These are phyloP conservation scores for Nephotettix cincticeps DNA, from an alignment of 1,140 invertebrate species.

Conservation along the genomic window DNA sequence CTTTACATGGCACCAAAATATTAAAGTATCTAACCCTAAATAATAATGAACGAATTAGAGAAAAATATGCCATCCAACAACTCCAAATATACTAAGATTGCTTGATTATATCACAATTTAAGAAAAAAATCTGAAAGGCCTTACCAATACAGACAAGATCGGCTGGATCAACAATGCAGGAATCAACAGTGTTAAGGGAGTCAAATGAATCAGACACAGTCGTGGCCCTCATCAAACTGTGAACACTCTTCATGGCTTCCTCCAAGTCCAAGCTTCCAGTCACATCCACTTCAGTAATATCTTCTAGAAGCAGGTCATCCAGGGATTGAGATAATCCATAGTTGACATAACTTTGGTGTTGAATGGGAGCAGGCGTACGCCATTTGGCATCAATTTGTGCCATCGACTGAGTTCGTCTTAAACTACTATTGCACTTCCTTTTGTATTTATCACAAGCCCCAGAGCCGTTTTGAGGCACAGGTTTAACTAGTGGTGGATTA, in stretches of 20 bases:
- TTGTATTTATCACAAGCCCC: not conserved
- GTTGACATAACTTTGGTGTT: constrained; percentile 4
- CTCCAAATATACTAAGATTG: too few relatives aligned
- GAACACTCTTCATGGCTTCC: constrained; percentile 12
- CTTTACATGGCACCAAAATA: too few relatives aligned
- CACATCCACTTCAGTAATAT: not conserved
- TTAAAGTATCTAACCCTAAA: too few relatives aligned
- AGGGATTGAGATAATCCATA: constrained; percentile 19
- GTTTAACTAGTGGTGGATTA: not conserved
- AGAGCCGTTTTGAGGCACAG: too few relatives aligned
- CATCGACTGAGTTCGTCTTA: constrained; percentile 15
- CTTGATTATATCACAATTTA: too few relatives aligned
- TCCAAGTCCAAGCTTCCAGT: not conserved
- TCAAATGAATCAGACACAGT: too few relatives aligned
- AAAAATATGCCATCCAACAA: too few relatives aligned
- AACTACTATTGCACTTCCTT: not conserved
- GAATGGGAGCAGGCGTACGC: not conserved
- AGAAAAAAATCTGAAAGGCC: not conserved
- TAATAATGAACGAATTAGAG: too few relatives aligned
- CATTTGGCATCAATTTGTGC: not conserved
- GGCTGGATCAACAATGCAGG: too few relatives aligned
- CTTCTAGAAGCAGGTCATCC: not conserved
- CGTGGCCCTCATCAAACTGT: not conserved
- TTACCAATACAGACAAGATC: constrained; percentile 3
- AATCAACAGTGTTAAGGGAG: too few relatives aligned